Percentiles rank a stretch among this genome's conserved stretches.
Conservation (phyloP, 2,113 vertebrate genomes). For the Erpornis zantholeuca region DNA sequence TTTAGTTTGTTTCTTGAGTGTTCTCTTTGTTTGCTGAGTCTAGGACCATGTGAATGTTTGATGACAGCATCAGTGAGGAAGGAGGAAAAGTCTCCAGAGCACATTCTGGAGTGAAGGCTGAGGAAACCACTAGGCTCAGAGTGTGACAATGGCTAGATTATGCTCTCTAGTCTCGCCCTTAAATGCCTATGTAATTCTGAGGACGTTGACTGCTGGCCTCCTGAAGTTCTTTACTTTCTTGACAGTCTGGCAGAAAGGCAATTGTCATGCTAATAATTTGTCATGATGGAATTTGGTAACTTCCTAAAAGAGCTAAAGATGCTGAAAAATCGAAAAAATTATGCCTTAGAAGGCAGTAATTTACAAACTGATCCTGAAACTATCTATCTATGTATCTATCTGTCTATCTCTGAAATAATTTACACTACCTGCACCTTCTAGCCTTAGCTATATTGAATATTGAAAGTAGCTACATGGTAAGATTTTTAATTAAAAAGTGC, state of each 20-base stretch:
- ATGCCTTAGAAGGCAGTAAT: not conserved
- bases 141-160: not conserved
- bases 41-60: not conserved
- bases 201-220: not conserved
- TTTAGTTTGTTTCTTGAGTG: not conserved
- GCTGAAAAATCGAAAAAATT: not conserved
- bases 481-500: not conserved
- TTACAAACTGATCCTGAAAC: not conserved
- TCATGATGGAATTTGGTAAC: not conserved
- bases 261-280: not conserved
- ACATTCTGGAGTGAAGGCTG: not conserved
- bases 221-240: not conserved
- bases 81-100: not conserved
- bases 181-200: not conserved
- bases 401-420: not conserved
- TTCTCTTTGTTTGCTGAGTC: not conserved
- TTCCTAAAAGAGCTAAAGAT: not conserved
- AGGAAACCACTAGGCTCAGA: not conserved
- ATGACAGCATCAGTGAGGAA: not conserved
- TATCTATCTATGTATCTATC: not conserved
- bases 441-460: not conserved
- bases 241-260: not conserved
- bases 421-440: not conserved
- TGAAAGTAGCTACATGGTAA: not conserved
- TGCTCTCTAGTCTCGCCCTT: not conserved